phyloP scores from a whole-genome alignment of 2,113 vertebrate genomes.

The Leucoraja erinaceus region DNA sequence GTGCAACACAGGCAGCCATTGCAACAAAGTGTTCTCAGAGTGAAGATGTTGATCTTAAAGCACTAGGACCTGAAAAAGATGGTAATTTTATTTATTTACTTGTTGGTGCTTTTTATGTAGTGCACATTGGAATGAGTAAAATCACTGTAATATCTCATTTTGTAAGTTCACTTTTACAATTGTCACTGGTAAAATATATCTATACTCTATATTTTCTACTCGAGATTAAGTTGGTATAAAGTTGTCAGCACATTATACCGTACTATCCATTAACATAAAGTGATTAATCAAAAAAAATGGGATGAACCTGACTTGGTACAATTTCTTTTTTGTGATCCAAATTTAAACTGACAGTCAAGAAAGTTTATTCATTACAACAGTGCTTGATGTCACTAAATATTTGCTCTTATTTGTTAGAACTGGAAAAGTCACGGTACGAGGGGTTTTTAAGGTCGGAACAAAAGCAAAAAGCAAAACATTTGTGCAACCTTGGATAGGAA shows the following conservation, averaged over 20 bases:
- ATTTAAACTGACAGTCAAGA: background rate
- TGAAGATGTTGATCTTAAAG: slow-evolving; percentile 35
- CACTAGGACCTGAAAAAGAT: slow-evolving; percentile 33
- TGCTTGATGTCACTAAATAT: background rate
- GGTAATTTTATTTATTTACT: slow-evolving; percentile 24
- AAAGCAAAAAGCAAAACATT: background rate
- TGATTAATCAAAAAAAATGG: background rate
- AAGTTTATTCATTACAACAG: background rate
- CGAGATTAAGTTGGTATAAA: background rate
- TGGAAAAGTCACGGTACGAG: background rate
- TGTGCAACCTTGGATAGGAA: background rate
- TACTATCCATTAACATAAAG: background rate
- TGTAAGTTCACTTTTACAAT: slow-evolving; percentile 18
- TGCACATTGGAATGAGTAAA: background rate
- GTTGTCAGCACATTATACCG: background rate
- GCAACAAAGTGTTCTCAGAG: slow-evolving; percentile 31
- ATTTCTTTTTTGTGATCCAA: background rate
- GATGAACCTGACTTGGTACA: background rate
- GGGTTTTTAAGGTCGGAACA: background rate
- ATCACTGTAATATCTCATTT: slow-evolving; percentile 6
- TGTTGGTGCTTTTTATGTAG: background rate
- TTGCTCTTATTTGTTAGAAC: background rate
- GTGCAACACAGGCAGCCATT: slow-evolving; percentile 10
- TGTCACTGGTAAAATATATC: background rate
- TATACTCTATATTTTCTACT: no score